Base-by-base conservation (phyloP, 2,797 vertebrate species). In the Mormyrus proboscirostris region DNA sequence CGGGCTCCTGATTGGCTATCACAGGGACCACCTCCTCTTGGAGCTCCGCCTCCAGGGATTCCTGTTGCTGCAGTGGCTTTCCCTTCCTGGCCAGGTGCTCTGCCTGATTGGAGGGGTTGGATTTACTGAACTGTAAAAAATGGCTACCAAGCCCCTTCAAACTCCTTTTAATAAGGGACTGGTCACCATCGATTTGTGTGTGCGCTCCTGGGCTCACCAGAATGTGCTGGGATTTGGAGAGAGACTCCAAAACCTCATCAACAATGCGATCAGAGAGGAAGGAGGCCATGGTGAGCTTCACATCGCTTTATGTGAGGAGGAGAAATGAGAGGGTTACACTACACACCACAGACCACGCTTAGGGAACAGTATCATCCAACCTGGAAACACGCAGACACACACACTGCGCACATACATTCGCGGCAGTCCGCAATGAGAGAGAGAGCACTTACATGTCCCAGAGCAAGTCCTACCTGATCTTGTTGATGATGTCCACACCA, bases 401-500 rank as follows among this genome's bases (percentile, higher is more conserved):
- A 41, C 14, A 73, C 12, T n/a, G 5, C 14, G 16, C 14, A 44
- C 33, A 44, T 44, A 7, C 73, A 33, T 16, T 41, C 14, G 19
- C 2, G 69, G 69, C 69, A 76, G 12, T 16, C 33, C 2, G 4
- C 12, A 76, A 62, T 29, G 59, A 65, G 59, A 65, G 59, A 65
- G 25, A 29, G 12, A 16, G 33, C 33, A 16, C 9, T 41, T 38
- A 73, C 14, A 19, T 73, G 33, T 73, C 33, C 29, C 44, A 6
- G 19, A 85, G 49, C 4, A 12, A 25, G 19, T 85, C 69, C 44
- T 90, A 97, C 98, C 98, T 99, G 93, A 99, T 99, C 96, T 99
- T 99, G 93, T 99, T 99, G 93, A 98, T 94, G 93, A 99, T 99
- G 95, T 99, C 98, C 29, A 98, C 94, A 29, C 97, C 98, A 19